Base-by-base conservation (phyloP, 2,113 vertebrate genomes). In the Rhinopithecus roxellana region DNA sequence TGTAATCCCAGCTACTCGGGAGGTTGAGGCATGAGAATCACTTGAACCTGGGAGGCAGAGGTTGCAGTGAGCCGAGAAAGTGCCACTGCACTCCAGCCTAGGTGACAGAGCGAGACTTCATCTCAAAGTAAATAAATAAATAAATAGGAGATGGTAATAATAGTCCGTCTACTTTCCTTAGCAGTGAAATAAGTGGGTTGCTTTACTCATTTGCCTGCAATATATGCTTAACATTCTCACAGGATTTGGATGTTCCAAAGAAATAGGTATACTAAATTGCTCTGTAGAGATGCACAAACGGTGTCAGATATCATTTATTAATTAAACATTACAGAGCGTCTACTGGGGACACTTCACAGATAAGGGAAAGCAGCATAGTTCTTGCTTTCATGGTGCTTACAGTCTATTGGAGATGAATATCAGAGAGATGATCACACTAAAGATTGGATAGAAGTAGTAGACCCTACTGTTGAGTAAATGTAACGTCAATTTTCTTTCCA, bases 171-270 rank as follows among this genome's bases (percentile, higher is more conserved):
- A 23, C 43, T 86, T 84, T 83, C 57, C 69, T 78, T 70, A 55
- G 87, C 35, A 78, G n/a, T 20, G 25, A 94, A 95, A 74, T 72
- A 94, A 86, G 48, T 55, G n/a, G 17, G 38, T 61, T 95, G 91
- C 45, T 92, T 83, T 79, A 87, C 38, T 92, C 52, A 38, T 72
- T 89, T 43, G 40, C 75, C 69, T 78, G 14, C 4, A 48, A 45
- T 61, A 57, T 13, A 72, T 23, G 16, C 22, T 88, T 17, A 30
- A 40, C 35, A 35, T 57, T 87, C 20, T 87, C 67, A 90, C 6
- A 80, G 61, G 17, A 92, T 82, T 69, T 61, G 74, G 16, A 83
- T 75, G 30, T 85, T 91, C 59, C 59, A 57, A 52, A 86, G 45
- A 89, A 86, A 91, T 35, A 85, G 17, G 6, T 48, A 25, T 69